A percentile compares a stretch with the other conserved stretches of the same genome.
Evolutionary conservation across 2,888 invertebrate species (phyloP).

Genomic region (Choreutis nemorana): DNA sequence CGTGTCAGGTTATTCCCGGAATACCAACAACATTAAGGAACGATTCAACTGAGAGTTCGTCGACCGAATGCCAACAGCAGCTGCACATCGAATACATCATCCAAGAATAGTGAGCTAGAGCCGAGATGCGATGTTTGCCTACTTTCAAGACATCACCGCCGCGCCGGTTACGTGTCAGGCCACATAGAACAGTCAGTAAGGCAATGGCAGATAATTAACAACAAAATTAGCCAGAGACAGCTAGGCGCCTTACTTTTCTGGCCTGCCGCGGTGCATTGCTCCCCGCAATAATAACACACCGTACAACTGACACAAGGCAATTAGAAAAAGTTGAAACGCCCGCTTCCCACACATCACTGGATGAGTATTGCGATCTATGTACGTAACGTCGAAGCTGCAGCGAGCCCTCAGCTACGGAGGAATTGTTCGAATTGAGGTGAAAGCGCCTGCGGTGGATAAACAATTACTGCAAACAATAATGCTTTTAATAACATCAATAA

Average conservation of each 20-base stretch:
- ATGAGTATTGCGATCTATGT: constrained; percentile 27
- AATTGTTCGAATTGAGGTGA: constrained; percentile 41
- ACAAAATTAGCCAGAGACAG: constrained; percentile 57
- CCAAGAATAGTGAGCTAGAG: constrained; percentile 27
- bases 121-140: constrained; percentile 31
- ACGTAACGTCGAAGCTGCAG: constrained; percentile 11
- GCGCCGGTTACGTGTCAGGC: constrained; percentile 22
- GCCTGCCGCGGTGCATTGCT: constrained; percentile 40
- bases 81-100: constrained; percentile 29
- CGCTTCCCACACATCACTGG: constrained; percentile 51
- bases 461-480: constrained; percentile 29
- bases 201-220: constrained; percentile 50
- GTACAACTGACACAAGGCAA: constrained; percentile 36
- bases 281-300: constrained; percentile 50
- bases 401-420: constrained; percentile 11
- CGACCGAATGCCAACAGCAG: constrained; percentile 29
- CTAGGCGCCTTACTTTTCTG: constrained; percentile 57
- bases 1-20: constrained; percentile 8
- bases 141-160: constrained; percentile 42
- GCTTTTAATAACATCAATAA: constrained; percentile 32
- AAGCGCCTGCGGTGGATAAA: constrained; percentile 29
- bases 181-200: constrained; percentile 32
- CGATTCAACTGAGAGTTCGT: constrained; percentile 21
- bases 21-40: constrained; percentile 18
- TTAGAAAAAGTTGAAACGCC: constrained; percentile 46